Evolutionary conservation across 2,888 invertebrate species (phyloP).

Genomic region (Ashinkailepas kermadecensis): DNA sequence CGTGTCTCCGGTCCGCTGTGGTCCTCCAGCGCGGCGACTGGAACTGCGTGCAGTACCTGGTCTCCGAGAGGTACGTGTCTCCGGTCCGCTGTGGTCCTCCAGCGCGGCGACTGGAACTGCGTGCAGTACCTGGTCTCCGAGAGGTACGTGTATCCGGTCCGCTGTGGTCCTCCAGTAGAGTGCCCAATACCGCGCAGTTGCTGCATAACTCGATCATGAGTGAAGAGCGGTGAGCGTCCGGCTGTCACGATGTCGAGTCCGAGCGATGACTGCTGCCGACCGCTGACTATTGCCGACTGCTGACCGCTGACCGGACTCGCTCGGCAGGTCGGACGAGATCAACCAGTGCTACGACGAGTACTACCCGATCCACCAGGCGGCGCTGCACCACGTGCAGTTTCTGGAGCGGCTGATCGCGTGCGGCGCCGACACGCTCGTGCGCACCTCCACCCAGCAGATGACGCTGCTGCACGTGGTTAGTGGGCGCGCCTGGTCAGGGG

Average conservation of each 20-base stretch:
- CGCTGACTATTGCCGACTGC: too few relatives aligned
- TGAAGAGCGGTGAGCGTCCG: too few relatives aligned
- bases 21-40: slow-evolving; percentile 52
- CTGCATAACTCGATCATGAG: too few relatives aligned
- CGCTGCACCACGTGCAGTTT: slow-evolving; percentile 62
- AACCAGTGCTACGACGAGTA: slow-evolving; percentile 65
- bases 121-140: slow-evolving; percentile 58
- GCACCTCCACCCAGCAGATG: slow-evolving; percentile 64
- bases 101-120: slow-evolving; percentile 63
- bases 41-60: slow-evolving; percentile 60
- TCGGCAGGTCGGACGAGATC: slow-evolving; percentile 53
- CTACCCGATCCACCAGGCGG: slow-evolving; percentile 67
- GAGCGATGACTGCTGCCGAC: too few relatives aligned
- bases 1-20: slow-evolving; percentile 18
- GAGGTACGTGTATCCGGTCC: slow-evolving; percentile 38
- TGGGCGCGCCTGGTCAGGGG: not conserved
- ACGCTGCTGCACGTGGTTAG: slow-evolving; percentile 44
- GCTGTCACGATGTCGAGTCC: too few relatives aligned
- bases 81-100: too few relatives aligned
- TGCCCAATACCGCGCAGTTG: too few relatives aligned
- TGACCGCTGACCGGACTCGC: too few relatives aligned
- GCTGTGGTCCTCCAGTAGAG: too few relatives aligned
- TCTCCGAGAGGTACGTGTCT: slow-evolving; percentile 47
- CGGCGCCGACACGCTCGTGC: slow-evolving; percentile 62
- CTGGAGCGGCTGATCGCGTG: slow-evolving; percentile 47